Base-by-base conservation (phyloP, 1,140 invertebrate genomes). In the Hypsibius dujardini region DNA sequence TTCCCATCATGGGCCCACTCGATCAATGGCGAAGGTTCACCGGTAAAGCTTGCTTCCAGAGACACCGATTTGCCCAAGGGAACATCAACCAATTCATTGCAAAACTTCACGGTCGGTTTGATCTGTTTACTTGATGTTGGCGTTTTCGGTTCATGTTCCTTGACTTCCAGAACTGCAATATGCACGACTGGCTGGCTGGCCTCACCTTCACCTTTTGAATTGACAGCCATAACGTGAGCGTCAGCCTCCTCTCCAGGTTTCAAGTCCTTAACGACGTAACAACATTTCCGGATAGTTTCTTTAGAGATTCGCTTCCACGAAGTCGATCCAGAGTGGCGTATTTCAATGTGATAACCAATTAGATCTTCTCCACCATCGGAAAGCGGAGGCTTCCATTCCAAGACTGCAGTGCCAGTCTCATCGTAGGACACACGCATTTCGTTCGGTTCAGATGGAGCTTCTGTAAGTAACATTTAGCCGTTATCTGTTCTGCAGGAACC, bases 301-400 rank as follows among this genome's bases (percentile, higher is more conserved):
- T 12, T 67, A 3, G 62, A 15, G 62, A 67, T 67, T 7, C 42
- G 12, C 42, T 12, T 67, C 62, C 62, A 67, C 12, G 62, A 15
- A 3, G 62, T 67, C 3, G 12, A 45, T 15, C 62, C 62, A 12
- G 3, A 15, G 12, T 67, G 12, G 45, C 62, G 62, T 42, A 67
- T 86, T 79, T 99, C 95, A 75, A 99, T 87, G 14, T 94, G 80
- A 77, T 98, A 99, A 80, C 95, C 89, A 1, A 84, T 83, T 67
- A 98, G 85, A 1, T 90, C 90, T 70, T 87, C 81, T 67, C 93
- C 93, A 77, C 96, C 96, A 78, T 96, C 90, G 77, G 98, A 93
- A 76, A 87, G 85, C 0, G 92, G 90, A 71, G 86, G 83, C 75
- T 95, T 92, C 89, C 95, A 99, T 45, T 86, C 82, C 0, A 99